These are phyloP conservation scores for Selenia dentaria DNA, from an alignment of 2,888 invertebrate species.

Conservation along the genomic window DNA sequence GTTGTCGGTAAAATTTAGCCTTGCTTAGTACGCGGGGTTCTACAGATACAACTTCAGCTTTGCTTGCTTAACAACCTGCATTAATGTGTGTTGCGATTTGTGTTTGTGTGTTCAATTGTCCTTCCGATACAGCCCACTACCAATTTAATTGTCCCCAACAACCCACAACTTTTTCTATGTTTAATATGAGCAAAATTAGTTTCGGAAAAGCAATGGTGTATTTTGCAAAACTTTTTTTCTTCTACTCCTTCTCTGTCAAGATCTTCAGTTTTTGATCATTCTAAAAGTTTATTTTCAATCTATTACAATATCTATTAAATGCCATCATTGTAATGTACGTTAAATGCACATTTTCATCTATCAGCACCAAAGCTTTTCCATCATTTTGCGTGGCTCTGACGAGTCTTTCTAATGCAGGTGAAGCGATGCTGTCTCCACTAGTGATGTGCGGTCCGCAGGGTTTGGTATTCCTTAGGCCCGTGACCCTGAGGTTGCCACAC, in stretches of 20 bases:
- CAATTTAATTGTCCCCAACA: constrained; percentile 24
- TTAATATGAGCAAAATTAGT: no score
- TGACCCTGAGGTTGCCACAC: constrained; percentile 96
- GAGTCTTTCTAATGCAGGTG: constrained; percentile 85
- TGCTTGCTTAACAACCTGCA: constrained; percentile 60
- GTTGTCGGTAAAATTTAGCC: constrained; percentile 25
- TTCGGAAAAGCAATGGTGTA: constrained; percentile 26
- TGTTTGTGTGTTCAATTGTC: constrained; percentile 77
- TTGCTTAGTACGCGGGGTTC: constrained; percentile 27
- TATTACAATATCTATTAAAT: no score
- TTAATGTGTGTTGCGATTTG: constrained; percentile 75
- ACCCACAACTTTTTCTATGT: no score
- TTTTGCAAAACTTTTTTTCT: no score
- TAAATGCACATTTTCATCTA: background rate
- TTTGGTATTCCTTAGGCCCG: constrained; percentile 94
- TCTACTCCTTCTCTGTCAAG: no score
- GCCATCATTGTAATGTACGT: no score
- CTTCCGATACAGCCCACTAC: constrained; percentile 30
- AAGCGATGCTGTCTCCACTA: constrained; percentile 96
- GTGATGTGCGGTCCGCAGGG: constrained; percentile 99
- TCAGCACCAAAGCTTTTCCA: constrained; percentile 27
- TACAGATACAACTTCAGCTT: constrained; percentile 40
- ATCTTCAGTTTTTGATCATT: no score
- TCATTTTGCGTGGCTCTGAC: constrained; percentile 19
- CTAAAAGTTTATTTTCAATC: no score